Percentiles rank a stretch among this genome's conserved stretches.
These are phyloP conservation scores for Pyrgus malvae DNA, from an alignment of 2,888 invertebrate species.

Conservation along the genomic window DNA sequence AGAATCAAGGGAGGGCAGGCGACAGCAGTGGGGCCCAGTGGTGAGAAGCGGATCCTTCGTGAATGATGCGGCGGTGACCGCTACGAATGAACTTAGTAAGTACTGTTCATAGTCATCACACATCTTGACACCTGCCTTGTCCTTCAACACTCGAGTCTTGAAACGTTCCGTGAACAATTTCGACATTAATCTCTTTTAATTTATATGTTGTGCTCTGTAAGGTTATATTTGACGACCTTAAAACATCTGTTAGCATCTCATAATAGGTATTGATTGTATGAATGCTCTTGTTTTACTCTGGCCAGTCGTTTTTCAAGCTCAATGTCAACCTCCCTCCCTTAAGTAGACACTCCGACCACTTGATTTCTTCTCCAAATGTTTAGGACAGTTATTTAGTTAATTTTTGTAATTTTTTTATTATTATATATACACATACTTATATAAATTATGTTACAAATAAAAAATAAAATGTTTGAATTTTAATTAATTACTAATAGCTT, in stretches of 20 bases:
- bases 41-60: slow-evolving; percentile 63
- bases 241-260: slow-evolving; percentile 3
- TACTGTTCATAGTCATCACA: slow-evolving; percentile 38
- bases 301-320: no score
- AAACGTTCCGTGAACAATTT: slow-evolving; percentile 15
- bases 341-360: no score
- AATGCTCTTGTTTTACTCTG: no score
- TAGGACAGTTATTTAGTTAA: no score
- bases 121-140: slow-evolving; percentile 68
- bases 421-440: no score
- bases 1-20: slow-evolving; percentile 66
- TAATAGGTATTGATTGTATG: slow-evolving; percentile 1
- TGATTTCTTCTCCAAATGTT: no score
- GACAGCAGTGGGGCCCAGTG: slow-evolving; percentile 70
- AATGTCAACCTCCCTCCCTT: no score
- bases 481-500: no score
- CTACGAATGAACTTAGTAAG: slow-evolving; percentile 75
- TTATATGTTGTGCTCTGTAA: slow-evolving; percentile 13
- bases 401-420: no score
- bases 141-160: slow-evolving; percentile 28
- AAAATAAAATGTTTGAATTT: no score
- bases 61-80: slow-evolving; percentile 55
- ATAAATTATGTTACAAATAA: no score
- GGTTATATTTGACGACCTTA: slow-evolving; percentile 31
- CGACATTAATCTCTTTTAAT: slow-evolving; percentile 8